Evolutionary conservation across 2,113 vertebrate genomes (phyloP), one percentile per base, ranked within the genome.

Genomic region (Eulacestoma nigropectus): DNA sequence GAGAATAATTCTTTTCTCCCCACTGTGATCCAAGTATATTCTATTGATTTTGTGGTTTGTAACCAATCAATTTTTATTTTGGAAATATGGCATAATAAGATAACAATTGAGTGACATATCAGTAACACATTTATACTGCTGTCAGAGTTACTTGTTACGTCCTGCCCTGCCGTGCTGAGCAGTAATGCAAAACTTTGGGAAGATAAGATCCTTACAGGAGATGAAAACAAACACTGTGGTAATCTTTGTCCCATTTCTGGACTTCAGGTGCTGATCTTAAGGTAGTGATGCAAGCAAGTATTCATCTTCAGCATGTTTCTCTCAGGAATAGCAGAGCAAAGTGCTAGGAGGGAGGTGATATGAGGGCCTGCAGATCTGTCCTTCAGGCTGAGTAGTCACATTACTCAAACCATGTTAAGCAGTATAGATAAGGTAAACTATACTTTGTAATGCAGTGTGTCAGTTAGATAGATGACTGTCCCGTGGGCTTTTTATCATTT

Each of bases 141-240:
- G 35, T 50, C 46, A 94, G 82, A 95, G 59, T 96, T 94, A 62
- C 64, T 91, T 76, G 79, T 92, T 83, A 79, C 27, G 4, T 81
- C 79, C 25, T 80, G 56, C 89, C 67, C 84, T 85, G 75, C 73
- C 20, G 5, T 76, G 86, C 84, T 62, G 82, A 96, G 81, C 89
- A 47, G 13, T 82, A 94, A 90, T 57, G 46, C 82, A 96, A 93
- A 90, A 84, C 95, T 95, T 94, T 35, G 85, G 79, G 56, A 70
- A 96, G 93, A 96, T 96, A 97, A 95, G 79, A 91, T 95, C 80
- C 95, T 90, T 91, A 90, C 72, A 90, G 87, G 89, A 97, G 93
- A 94, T 64, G 86, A 97, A 98, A 98, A 93, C 90, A 93, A 98
- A 96, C 65, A 77, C 80, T 44, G 26, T 92, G 85, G 89, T 96